Base-by-base conservation (phyloP, 1,140 invertebrate genomes). In the Lordiphosa stackelbergi region DNA sequence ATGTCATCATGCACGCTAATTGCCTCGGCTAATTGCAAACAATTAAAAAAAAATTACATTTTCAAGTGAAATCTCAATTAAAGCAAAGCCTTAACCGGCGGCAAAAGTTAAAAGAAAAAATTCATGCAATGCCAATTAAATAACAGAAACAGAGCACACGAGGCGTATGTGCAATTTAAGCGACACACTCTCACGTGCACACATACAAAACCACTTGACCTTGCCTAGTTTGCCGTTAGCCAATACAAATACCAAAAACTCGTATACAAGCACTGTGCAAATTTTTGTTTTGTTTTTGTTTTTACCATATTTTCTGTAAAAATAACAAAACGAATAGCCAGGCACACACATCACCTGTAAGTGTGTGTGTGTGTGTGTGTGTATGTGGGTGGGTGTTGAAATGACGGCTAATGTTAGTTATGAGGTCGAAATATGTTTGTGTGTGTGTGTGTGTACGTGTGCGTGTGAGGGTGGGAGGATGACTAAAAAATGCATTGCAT, bases 401-500 rank as follows among this genome's bases (percentile, higher is more conserved):
- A 38, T 40, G 19, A 52, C 22, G 24, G 49, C 49, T 31, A 65
- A 68, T 61, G 66, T 60, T 53, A 69, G 75, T 70, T 74, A 74
- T 75, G 66, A 74, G 74, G 70, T 81, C 75, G 74, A 74, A 71
- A 62, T 60, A 36, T 46, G n/a, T 38, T n/a, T n/a, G n/a, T n/a
- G n/a, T n/a, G n/a, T n/a, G n/a, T n/a, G n/a, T n/a, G n/a, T 22
- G 5, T 40, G 8, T 22, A 22, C 5, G 43, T 43, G 5, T 49
- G 10, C 19, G 16, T 36, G 38, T 65, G 46, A 37, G 38, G 36
- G 72, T 45, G 42, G 70, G 72, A 54, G 68, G 71, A 81, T 79
- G 75, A 81, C 75, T 79, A 75, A 58, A 81, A 79, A 79, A 79
- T 79, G 75, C 75, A 79, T 71, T 81, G 75, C 75, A 79, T 71